Conservation (phyloP, 2,113 vertebrate genomes). For the Strix aluco region DNA sequence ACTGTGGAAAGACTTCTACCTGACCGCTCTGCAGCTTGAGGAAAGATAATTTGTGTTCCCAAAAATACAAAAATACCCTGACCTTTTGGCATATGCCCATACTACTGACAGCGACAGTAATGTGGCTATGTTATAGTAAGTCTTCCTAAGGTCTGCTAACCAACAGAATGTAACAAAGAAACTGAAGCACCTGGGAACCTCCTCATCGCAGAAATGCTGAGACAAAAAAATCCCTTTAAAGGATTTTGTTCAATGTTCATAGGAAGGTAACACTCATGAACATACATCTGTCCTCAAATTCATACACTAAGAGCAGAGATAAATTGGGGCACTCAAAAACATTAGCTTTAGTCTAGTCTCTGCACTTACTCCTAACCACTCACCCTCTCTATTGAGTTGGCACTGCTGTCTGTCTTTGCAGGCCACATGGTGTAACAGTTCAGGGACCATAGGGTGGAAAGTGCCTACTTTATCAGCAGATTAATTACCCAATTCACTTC, state of each 20-base stretch:
- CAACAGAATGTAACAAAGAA: neutral
- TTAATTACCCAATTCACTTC: neutral
- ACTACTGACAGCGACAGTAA: neutral
- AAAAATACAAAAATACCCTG: neutral
- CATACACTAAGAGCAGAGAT: neutral
- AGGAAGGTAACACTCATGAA: neutral
- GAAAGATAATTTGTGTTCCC: neutral
- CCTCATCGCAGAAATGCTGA: neutral
- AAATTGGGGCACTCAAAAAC: neutral
- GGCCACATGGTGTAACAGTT: neutral
- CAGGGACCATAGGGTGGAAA: neutral
- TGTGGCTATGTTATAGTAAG: rapidly evolving
- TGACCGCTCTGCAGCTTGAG: neutral
- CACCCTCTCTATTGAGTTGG: rapidly evolving
- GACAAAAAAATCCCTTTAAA: neutral
- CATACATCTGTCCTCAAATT: neutral
- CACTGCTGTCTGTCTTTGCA: neutral
- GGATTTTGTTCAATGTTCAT: neutral
- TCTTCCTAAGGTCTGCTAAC: neutral
- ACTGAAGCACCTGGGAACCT: neutral
- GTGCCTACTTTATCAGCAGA: neutral
- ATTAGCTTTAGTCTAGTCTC: neutral
- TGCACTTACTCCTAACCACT: too few species aligned
- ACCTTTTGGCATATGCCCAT: neutral
- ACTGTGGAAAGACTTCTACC: neutral